These are phyloP conservation scores for Drosophila kikkawai DNA, from an alignment of 1,140 invertebrate genomes.

Conservation along the genomic window DNA sequence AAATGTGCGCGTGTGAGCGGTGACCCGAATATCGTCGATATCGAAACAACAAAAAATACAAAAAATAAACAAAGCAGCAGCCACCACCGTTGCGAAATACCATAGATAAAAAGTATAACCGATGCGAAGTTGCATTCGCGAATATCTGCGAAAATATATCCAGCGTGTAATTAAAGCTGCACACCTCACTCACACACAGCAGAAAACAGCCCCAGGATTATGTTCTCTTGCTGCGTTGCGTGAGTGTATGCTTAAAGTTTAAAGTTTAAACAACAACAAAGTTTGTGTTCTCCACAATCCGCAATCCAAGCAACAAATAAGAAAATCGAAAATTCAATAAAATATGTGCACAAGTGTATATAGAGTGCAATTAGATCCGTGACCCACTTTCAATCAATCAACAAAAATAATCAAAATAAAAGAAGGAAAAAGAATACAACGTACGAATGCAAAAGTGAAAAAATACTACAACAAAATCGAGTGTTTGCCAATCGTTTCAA, in stretches of 20 bases:
- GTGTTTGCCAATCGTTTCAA: conserved; percentile 50
- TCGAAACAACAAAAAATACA: conserved; percentile 9
- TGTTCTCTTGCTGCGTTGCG: conserved; percentile 80
- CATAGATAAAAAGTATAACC: conserved; percentile 43
- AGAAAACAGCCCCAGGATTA: conserved; percentile 84
- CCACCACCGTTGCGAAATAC: conserved; percentile 26
- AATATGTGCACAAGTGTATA: conserved; percentile 21
- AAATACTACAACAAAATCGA: conserved; percentile 28
- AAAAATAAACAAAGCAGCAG: conserved; percentile 38
- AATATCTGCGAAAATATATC: conserved; percentile 1
- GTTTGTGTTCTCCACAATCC: conserved; percentile 25
- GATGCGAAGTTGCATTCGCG: conserved; percentile 26
- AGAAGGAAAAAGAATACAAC: neutral
- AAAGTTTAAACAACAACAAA: conserved; percentile 38
- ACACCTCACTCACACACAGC: conserved; percentile 57
- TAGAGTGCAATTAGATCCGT: conserved; percentile 50
- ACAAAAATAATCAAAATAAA: conserved; percentile 19
- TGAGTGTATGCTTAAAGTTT: conserved; percentile 44
- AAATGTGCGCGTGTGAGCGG: conserved; percentile 45
- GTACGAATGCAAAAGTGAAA: conserved; percentile 26
- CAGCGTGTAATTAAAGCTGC: conserved; percentile 30
- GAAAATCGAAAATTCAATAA: conserved; percentile 8
- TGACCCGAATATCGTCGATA: conserved; percentile 59
- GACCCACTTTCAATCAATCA: conserved; percentile 44
- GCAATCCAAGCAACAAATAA: conserved; percentile 8